Percentiles rank a stretch among this genome's conserved stretches.
These are phyloP conservation scores for Luscinia megarhynchos DNA, from an alignment of 2,797 vertebrate genomes.

Conservation along the genomic window DNA sequence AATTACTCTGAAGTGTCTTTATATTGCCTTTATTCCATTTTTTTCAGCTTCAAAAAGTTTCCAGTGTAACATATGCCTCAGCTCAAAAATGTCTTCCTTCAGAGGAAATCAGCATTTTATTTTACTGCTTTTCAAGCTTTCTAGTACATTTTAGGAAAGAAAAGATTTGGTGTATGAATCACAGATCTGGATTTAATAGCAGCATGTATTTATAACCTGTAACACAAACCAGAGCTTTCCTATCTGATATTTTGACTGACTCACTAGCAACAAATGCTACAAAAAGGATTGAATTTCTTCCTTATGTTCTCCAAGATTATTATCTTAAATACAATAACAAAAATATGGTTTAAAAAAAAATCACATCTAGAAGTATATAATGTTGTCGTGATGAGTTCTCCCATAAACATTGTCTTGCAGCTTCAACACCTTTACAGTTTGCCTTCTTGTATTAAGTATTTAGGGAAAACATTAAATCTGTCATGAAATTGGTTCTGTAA, in stretches of 20 bases:
- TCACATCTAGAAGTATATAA: neutral
- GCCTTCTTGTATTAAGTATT: neutral
- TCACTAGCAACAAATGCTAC: conserved; percentile 39
- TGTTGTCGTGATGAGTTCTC: neutral
- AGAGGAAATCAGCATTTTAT: neutral
- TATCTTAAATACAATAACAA: neutral
- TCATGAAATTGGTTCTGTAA: neutral
- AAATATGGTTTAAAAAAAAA: neutral
- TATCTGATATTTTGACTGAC: conserved; percentile 58
- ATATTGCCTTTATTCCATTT: neutral
- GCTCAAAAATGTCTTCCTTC: neutral
- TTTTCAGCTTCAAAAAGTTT: neutral
- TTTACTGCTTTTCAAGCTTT: conserved; percentile 38
- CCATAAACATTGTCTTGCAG: neutral
- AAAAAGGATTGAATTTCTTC: conserved; percentile 50
- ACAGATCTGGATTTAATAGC: conserved; percentile 39
- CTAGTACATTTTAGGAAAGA: conserved; percentile 11
- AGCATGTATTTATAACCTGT: conserved; percentile 18
- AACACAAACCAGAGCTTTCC: conserved; percentile 25
- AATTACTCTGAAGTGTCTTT: neutral
- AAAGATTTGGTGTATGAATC: conserved; percentile 33
- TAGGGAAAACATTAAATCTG: neutral
- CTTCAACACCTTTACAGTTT: neutral
- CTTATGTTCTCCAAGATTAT: conserved; percentile 31
- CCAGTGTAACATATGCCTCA: neutral